Conservation (phyloP, 1,140 invertebrate species). For the Calosoma granatense region DNA sequence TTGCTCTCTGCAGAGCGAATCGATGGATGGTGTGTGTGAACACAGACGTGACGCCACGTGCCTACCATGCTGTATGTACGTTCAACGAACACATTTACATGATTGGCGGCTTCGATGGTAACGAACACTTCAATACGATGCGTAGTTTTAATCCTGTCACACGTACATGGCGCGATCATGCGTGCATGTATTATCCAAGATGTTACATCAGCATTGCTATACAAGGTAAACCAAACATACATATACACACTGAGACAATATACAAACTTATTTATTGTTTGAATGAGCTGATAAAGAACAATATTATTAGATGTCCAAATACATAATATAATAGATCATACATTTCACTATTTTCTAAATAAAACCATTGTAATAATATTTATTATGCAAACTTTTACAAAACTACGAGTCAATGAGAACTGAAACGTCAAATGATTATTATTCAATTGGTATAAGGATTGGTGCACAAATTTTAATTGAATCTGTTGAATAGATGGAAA, state of each 20-base stretch:
- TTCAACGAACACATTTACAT: conserved; percentile 61
- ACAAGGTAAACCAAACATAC: conserved; percentile 41
- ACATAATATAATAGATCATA: no score
- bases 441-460: no score
- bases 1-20: conserved; percentile 47
- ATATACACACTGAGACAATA: conserved; percentile 9
- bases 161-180: conserved; percentile 52
- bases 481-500: conserved; percentile 46
- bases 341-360: no score
- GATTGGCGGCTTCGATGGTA: conserved; percentile 66
- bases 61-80: conserved; percentile 64
- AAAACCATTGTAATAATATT: no score
- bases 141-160: conserved; percentile 53
- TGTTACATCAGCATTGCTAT: conserved; percentile 69
- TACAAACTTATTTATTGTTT: no score
- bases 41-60: conserved; percentile 51
- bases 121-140: conserved; percentile 59
- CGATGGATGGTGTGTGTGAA: conserved; percentile 51
- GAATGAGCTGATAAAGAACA: no score
- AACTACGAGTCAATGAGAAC: no score
- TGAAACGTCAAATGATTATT: no score
- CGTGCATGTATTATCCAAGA: conserved; percentile 62
- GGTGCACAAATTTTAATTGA: no score
- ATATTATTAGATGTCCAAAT: no score
- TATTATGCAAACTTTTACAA: no score